These are phyloP conservation scores for Spheniscus humboldti DNA, from an alignment of 2,797 vertebrate genomes.

Conservation along the genomic window DNA sequence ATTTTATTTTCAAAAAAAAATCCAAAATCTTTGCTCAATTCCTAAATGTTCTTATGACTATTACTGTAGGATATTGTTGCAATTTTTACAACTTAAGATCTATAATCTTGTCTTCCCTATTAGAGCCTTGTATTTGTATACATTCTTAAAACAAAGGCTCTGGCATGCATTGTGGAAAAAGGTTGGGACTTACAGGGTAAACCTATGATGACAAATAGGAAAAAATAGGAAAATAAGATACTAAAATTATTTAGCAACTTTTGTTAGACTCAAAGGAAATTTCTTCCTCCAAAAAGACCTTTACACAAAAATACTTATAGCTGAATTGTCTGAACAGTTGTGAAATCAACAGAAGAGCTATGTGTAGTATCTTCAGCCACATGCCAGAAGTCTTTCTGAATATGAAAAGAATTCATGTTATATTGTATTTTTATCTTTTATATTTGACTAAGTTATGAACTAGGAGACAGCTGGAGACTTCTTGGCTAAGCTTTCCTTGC, in stretches of 20 bases:
- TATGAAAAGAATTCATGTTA: background rate
- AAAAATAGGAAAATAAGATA: background rate
- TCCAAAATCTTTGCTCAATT: background rate
- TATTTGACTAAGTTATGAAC: background rate
- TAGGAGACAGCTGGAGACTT: background rate
- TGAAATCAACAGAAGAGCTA: background rate
- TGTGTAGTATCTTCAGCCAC: background rate
- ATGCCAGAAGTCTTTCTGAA: background rate
- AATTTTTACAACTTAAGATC: background rate
- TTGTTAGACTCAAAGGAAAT: background rate
- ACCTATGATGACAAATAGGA: rapidly evolving
- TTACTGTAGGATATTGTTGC: background rate
- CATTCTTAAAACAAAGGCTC: background rate
- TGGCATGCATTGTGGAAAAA: background rate
- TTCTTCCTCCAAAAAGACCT: background rate
- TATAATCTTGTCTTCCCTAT: background rate
- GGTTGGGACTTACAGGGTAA: background rate
- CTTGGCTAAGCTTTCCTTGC: background rate
- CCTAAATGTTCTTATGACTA: background rate
- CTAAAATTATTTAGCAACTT: background rate
- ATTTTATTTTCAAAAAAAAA: background rate
- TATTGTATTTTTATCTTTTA: background rate
- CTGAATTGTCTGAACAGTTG: background rate
- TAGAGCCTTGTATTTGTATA: background rate
- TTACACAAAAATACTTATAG: background rate